Evolutionary conservation across 2,888 invertebrate genomes (phyloP), one percentile per base, ranked within the genome.

Genomic region (Chelonus formosanus): DNA sequence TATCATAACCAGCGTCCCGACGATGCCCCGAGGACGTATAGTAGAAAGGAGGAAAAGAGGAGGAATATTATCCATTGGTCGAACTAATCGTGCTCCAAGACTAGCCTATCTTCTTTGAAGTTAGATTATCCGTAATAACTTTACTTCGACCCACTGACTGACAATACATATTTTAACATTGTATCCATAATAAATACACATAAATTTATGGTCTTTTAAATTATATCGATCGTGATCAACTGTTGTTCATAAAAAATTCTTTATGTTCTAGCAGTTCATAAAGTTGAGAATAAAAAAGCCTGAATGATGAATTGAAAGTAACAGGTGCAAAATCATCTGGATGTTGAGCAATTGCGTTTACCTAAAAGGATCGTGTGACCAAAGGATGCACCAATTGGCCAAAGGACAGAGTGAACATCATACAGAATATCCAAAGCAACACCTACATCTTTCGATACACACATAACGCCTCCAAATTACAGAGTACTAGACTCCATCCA

Each of bases 401-500:
- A 6, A 6, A 40, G 40, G 3, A 40, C 40, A 1, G 40, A 6
- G 40, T 5, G 32, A 52, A 34, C 48, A 10, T 20, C 31, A 48
- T 52, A 52, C 8, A 32, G 8, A 32, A 32, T 52, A 52, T 52
- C 31, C 32, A 32, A 32, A 36, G 58, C 65, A 64, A 65, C 70
- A 66, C 69, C 67, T 67, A 71, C 65, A 61, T 69, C 71, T 69
- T 79, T 78, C 74, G 80, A 75, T 76, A 78, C 77, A 77, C 79
- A 78, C 77, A 78, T 81, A 82, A 83, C 82, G 81, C 81, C 80
- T 80, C 75, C 70, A 83, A 83, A 83, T 83, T 83, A 82, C 79
- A 82, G 81, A 78, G 77, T 82, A 74, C 73, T 76, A 73, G 66
- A 75, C 75, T 76, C 78, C 82, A 83, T 83, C 83, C 81, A 83